A percentile compares a stretch with the other conserved stretches of the same genome.
These are phyloP conservation scores for Philereme transversata DNA, from an alignment of 2,888 invertebrate species.

Conservation along the genomic window DNA sequence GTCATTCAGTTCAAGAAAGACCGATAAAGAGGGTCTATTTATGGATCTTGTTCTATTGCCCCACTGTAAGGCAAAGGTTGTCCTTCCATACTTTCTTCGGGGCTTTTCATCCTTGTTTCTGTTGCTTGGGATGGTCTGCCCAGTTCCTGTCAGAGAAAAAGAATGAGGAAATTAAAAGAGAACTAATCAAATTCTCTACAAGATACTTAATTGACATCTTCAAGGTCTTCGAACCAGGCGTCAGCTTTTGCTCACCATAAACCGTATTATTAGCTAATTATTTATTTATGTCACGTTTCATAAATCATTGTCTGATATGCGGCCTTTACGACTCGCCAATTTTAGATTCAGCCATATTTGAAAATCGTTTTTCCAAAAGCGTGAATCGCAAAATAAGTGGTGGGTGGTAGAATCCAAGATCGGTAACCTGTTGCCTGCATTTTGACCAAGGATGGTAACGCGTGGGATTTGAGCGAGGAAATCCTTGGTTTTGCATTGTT, in stretches of 20 bases:
- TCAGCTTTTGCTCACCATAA: slow-evolving; percentile 11
- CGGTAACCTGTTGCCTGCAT: slow-evolving; percentile 40
- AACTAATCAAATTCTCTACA: too few relatives aligned
- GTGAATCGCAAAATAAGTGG: slow-evolving; percentile 38
- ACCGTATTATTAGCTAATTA: slow-evolving; percentile 10
- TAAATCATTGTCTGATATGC: slow-evolving; percentile 34
- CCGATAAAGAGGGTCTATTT: too few relatives aligned
- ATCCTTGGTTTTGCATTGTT: slow-evolving; percentile 38
- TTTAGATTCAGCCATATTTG: slow-evolving; percentile 42
- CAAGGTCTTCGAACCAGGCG: slow-evolving; percentile 9
- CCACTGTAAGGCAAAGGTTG: too few relatives aligned
- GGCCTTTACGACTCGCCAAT: slow-evolving; percentile 40
- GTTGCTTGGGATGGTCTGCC: too few relatives aligned
- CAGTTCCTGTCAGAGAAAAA: too few relatives aligned
- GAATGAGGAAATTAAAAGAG: too few relatives aligned
- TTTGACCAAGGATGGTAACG: slow-evolving; percentile 40
- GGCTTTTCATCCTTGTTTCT: too few relatives aligned
- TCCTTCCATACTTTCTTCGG: too few relatives aligned
- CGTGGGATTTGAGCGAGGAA: slow-evolving; percentile 23
- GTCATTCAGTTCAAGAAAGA: too few relatives aligned
- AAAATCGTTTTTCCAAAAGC: slow-evolving; percentile 40
- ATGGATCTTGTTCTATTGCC: too few relatives aligned
- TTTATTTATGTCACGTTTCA: slow-evolving; percentile 31
- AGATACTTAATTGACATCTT: not conserved
- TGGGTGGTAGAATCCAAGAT: slow-evolving; percentile 42